Conservation (phyloP, 2,888 invertebrate genomes). For the Eutolmus rufibarbis region DNA sequence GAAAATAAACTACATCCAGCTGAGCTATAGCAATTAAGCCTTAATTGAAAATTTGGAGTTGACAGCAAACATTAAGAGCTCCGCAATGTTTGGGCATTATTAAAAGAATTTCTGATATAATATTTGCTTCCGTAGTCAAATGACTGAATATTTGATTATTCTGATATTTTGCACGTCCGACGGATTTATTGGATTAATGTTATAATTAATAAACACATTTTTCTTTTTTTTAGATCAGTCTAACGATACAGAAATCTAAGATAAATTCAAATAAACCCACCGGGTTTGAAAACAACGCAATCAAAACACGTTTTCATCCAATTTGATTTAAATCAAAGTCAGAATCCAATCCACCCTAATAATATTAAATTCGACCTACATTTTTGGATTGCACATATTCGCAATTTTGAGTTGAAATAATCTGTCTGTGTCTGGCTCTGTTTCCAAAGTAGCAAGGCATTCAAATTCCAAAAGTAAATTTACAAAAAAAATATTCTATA, state of each 20-base stretch:
- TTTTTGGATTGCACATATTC: no score
- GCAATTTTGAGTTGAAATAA: neutral
- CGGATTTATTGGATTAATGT: neutral
- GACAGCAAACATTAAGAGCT: neutral
- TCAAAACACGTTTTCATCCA: no score
- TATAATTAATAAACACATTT: no score
- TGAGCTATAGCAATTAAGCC: neutral
- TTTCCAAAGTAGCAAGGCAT: no score
- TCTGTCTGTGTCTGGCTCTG: neutral
- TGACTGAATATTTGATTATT: neutral
- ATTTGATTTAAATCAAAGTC: no score
- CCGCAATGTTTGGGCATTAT: neutral
- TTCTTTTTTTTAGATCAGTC: no score
- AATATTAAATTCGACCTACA: no score
- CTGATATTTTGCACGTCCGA: no score
- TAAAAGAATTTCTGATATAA: neutral
- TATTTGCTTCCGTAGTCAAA: neutral
- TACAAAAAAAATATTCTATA: neutral
- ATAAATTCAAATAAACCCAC: no score
- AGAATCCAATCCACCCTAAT: no score
- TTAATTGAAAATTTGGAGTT: neutral
- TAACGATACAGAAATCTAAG: no score
- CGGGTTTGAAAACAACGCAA: no score
- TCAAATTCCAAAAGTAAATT: neutral
- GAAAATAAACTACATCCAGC: neutral